These are phyloP conservation scores for Paramisgurnus dabryanus DNA, from an alignment of 2,113 vertebrate genomes.

Conservation along the genomic window DNA sequence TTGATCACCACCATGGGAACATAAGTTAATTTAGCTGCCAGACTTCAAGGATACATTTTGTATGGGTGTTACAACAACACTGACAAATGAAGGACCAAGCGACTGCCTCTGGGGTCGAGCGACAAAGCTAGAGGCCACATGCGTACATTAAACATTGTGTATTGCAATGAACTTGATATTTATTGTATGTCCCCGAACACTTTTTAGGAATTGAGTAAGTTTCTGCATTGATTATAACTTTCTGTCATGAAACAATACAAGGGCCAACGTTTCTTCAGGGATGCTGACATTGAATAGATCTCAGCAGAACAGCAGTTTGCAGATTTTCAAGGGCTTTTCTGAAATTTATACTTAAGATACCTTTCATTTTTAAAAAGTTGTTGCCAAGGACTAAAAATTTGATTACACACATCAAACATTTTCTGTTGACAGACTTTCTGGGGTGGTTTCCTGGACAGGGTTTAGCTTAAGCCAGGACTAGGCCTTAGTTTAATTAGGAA, in stretches of 20 bases:
- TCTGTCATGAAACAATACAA: constrained; percentile 12
- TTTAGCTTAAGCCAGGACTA: too few species aligned
- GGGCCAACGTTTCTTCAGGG: not conserved
- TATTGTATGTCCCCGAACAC: constrained; percentile 32
- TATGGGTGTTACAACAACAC: not conserved
- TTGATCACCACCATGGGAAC: constrained; percentile 26
- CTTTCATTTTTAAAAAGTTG: too few species aligned
- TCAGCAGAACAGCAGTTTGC: not conserved
- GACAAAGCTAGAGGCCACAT: constrained; percentile 13
- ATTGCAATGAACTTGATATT: constrained; percentile 6
- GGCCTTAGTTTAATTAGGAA: too few species aligned
- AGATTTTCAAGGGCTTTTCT: not conserved
- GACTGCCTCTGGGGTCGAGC: constrained; percentile 19
- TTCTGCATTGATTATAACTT: constrained; percentile 24
- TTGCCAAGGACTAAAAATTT: too few species aligned
- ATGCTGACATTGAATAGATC: not conserved
- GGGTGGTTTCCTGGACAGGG: too few species aligned
- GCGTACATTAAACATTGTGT: constrained; percentile 12
- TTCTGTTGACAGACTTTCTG: too few species aligned
- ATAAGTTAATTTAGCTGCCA: constrained; percentile 23
- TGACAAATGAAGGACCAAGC: constrained; percentile 20
- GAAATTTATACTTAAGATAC: too few species aligned
- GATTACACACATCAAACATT: too few species aligned
- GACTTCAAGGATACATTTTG: constrained; percentile 35
- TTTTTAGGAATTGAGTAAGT: constrained; percentile 15